A percentile compares a stretch with the other conserved stretches of the same genome.
phyloP scores from a whole-genome alignment of 2,113 vertebrate genomes.

The Litocranius walleri region DNA sequence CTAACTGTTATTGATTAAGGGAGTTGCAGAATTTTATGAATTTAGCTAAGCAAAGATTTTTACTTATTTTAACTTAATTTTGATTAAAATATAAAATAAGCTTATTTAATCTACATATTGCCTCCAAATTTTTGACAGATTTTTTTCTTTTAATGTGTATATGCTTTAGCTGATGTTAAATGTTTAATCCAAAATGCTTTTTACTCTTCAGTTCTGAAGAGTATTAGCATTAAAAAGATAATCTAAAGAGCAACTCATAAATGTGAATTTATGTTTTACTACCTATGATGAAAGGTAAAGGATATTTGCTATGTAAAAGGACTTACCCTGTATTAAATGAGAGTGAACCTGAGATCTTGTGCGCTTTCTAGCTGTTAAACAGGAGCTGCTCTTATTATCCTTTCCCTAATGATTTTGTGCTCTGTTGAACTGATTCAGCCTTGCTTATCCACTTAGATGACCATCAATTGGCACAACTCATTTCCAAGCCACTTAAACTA shows the following conservation, averaged over 20 bases:
- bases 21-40: neutral
- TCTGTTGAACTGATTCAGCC: neutral
- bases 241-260: neutral
- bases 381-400: neutral
- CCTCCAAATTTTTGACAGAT: neutral
- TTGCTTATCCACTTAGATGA: slow-evolving; percentile 31
- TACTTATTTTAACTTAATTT: neutral
- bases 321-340: neutral
- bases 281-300: neutral
- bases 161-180: neutral
- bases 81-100: neutral
- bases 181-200: neutral
- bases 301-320: neutral
- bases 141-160: neutral
- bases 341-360: neutral
- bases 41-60: neutral
- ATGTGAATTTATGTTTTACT: slow-evolving; percentile 22
- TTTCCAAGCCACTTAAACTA: neutral
- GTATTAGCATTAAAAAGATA: neutral
- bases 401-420: neutral
- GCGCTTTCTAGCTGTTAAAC: neutral
- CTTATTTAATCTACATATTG: neutral
- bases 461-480: neutral
- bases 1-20: neutral
- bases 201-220: neutral